Evolutionary conservation across 2,113 vertebrate species (phyloP), one percentile per base, ranked within the genome.

Genomic region (Sminthopsis crassicaudata): DNA sequence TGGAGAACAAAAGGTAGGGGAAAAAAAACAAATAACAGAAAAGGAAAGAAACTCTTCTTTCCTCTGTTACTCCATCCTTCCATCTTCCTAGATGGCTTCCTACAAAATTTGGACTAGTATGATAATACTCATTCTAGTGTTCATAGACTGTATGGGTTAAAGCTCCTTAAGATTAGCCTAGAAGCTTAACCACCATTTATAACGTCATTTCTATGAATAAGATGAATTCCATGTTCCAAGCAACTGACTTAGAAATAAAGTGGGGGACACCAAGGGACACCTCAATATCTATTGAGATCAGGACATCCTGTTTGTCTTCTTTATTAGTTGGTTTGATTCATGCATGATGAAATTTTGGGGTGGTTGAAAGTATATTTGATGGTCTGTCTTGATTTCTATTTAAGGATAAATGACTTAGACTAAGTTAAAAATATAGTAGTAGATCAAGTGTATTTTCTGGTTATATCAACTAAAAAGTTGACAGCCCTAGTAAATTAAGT

Each of bases 401-500:
- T 26, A 53, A 25, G 36, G 57, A 7, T 52, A 91, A 46, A 94
- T 53, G 51, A 91, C 60, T 91, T 53, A 60, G 55, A 48, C 3
- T 10, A 1, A 91, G 48, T 91, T 60, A 42, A 94, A 84, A 84
- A 51, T 52, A 25, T 57, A 76, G 16, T 42, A 46, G 50, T 90
- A 50, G 19, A 84, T 42, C 67, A 19, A 84, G 48, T 90, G 16
- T 50, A 51, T 90, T 46, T 51, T 51, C 89, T 90, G 89, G 25
- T 24, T 42, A 50, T 90, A 84, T 90, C 46, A 90, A 90, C 57
- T 48, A 51, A 67, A 92, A 46, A 24, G 50, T 48, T 90, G 54
- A n/a, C 55, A 52, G 46, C 36, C 50, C 42, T 19, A 91, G 54
- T 67, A 94, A 91, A 94, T 53, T 54, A 91, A 94, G 26, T 46